phyloP scores from a whole-genome alignment of 2,797 vertebrate genomes.

The Cirrhinus molitorella region DNA sequence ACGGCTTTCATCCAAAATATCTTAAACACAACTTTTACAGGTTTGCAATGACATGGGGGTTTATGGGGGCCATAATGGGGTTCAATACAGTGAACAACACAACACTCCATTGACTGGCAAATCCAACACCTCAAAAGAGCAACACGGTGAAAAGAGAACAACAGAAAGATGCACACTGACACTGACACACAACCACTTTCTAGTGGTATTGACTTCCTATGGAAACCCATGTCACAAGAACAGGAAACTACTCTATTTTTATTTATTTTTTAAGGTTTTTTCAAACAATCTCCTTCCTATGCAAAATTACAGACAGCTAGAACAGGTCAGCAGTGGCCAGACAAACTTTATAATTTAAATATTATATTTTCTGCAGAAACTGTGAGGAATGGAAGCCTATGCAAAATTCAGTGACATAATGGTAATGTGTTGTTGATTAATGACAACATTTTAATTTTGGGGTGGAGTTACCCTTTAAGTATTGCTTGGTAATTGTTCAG shows the following conservation, averaged over 20 bases:
- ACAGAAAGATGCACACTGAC: conserved; percentile 1
- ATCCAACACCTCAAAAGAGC: conserved; percentile 16
- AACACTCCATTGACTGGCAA: conserved; percentile 27
- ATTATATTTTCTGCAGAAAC: background rate
- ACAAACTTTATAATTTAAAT: background rate
- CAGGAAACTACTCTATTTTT: background rate
- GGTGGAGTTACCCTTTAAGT: too few relatives aligned
- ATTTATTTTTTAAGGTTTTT: too few relatives aligned
- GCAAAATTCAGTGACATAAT: background rate
- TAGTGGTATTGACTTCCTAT: conserved; percentile 15
- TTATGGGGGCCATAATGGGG: conserved; percentile 23
- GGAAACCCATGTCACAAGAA: conserved; percentile 26
- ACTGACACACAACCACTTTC: background rate
- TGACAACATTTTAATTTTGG: too few relatives aligned
- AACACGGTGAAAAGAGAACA: background rate
- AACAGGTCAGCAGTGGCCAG: conserved; percentile 3
- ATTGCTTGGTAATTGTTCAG: too few relatives aligned
- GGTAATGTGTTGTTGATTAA: too few relatives aligned
- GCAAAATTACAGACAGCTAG: background rate
- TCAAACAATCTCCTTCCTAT: conserved; percentile 9
- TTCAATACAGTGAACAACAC: conserved; percentile 47
- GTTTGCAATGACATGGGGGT: too few relatives aligned
- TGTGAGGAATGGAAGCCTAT: background rate
- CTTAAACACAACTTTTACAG: too few relatives aligned
- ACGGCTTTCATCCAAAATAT: too few relatives aligned